Conservation (phyloP, 2,797 vertebrate genomes). For the Cottoperca gobio region DNA sequence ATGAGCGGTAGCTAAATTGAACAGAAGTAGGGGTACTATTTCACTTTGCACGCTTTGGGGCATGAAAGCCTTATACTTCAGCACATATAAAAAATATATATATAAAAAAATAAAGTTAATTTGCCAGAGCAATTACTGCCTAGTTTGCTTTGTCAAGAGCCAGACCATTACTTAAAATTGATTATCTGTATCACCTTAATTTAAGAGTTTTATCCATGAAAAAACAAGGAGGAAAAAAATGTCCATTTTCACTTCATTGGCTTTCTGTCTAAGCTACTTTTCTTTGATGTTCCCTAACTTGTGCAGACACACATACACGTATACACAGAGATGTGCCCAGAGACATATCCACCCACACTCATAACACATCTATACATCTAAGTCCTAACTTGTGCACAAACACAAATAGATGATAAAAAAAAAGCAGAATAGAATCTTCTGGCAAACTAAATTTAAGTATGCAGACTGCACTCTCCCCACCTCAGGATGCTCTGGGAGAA, state of each 20-base stretch:
- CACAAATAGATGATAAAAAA: constrained; percentile 38
- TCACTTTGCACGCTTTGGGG: constrained; percentile 40
- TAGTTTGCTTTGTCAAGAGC: constrained; percentile 73
- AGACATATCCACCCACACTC: constrained; percentile 55
- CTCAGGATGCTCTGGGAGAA: constrained; percentile 27
- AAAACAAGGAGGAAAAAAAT: constrained; percentile 25
- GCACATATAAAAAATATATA: constrained; percentile 30
- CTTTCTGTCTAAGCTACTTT: constrained; percentile 66
- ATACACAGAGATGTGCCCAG: constrained; percentile 31
- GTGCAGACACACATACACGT: constrained; percentile 22
- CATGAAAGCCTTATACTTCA: constrained; percentile 40
- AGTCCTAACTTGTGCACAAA: constrained; percentile 30
- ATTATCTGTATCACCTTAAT: constrained; percentile 70
- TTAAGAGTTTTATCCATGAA: constrained; percentile 50
- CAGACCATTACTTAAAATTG: constrained; percentile 71
- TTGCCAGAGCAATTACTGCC: constrained; percentile 71
- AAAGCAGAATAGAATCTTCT: constrained; percentile 28
- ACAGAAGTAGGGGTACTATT: constrained; percentile 32
- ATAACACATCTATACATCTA: constrained; percentile 24
- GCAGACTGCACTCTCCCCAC: constrained; percentile 21
- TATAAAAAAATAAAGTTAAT: constrained; percentile 49
- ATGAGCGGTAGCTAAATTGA: constrained; percentile 57
- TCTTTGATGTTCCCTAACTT: constrained; percentile 55
- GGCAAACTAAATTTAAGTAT: constrained; percentile 30
- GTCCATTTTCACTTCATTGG: constrained; percentile 64